phyloP scores from a whole-genome alignment of 1,140 invertebrate genomes.

The Lucilia sericata region DNA sequence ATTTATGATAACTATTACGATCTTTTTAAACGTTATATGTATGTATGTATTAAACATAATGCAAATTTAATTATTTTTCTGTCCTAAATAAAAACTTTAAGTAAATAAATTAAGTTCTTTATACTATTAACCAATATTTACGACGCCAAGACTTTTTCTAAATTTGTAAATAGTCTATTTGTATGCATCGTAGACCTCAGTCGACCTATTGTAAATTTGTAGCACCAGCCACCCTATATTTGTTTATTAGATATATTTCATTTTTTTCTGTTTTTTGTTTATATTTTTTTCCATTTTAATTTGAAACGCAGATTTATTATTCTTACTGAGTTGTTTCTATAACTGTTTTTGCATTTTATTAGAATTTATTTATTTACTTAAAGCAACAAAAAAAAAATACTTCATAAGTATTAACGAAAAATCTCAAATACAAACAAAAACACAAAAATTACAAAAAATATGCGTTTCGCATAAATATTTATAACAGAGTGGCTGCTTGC shows the following conservation, averaged over 20 bases:
- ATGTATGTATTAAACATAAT: too few species aligned
- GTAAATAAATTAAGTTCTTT: too few species aligned
- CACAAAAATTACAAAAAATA: not conserved
- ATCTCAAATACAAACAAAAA: not conserved
- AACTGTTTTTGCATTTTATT: conserved; percentile 24
- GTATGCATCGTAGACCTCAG: too few species aligned
- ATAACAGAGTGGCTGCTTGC: not conserved
- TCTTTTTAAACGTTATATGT: too few species aligned
- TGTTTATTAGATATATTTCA: not conserved
- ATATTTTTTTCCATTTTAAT: not conserved
- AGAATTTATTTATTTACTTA: conserved; percentile 18
- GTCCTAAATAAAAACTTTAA: too few species aligned
- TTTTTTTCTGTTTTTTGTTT: not conserved
- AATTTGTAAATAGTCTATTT: too few species aligned
- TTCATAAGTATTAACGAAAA: not conserved
- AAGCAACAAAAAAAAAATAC: not conserved
- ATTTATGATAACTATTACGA: too few species aligned
- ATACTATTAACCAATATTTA: too few species aligned
- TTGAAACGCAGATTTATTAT: conserved; percentile 16
- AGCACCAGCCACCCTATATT: not conserved
- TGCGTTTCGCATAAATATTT: too few species aligned
- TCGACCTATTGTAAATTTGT: not conserved
- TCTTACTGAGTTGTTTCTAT: not conserved
- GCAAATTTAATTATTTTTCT: too few species aligned
- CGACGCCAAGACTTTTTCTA: too few species aligned